These are phyloP conservation scores for Lasioglossum leucozonium DNA, from an alignment of 2,888 invertebrate species.

Conservation along the genomic window DNA sequence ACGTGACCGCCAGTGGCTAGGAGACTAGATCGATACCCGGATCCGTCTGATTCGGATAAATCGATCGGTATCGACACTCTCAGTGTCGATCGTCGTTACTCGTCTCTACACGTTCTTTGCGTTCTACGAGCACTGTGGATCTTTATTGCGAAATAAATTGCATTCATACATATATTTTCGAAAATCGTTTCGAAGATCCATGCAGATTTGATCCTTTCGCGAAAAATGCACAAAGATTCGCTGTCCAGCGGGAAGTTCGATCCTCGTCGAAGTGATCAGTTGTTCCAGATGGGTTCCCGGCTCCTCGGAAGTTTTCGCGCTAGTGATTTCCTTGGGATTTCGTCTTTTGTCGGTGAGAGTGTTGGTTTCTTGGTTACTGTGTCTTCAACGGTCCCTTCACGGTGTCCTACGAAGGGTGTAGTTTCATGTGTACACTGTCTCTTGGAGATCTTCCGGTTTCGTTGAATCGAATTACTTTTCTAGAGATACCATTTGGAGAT, in stretches of 20 bases:
- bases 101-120: not conserved
- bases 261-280: not conserved
- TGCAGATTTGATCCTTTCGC: not conserved
- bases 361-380: not conserved
- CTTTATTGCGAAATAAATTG: not conserved
- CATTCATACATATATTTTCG: not conserved
- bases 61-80: not conserved
- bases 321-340: not conserved
- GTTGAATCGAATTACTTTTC: not conserved
- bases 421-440: not conserved
- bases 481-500: no score
- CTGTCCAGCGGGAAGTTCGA: not conserved
- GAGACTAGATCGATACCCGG: not conserved
- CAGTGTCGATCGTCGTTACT: not conserved
- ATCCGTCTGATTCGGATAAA: not conserved
- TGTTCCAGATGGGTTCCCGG: not conserved
- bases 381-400: not conserved
- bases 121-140: not conserved
- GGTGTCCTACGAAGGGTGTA: not conserved
- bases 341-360: not conserved
- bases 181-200: no score
- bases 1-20: constrained; percentile 58
- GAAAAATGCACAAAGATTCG: not conserved
- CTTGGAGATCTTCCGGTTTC: not conserved
- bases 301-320: not conserved